Evolutionary conservation across 1,140 invertebrate genomes (phyloP).

Genomic region (Heliothis virescens): DNA sequence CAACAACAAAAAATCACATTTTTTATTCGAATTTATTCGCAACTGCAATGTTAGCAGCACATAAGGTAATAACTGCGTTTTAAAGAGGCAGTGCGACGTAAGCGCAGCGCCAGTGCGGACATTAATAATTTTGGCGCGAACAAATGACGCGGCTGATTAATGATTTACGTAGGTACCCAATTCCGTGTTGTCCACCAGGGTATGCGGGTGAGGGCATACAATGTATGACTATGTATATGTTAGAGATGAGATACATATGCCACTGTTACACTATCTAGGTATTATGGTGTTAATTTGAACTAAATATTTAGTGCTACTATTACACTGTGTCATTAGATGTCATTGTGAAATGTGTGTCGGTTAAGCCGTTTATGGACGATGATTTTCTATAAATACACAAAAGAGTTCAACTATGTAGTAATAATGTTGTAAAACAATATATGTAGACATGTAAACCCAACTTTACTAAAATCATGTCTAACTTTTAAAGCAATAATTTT

Average conservation of each 20-base stretch:
- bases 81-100: conserved; percentile 66
- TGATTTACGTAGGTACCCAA: conserved; percentile 81
- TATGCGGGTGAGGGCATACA: conserved; percentile 48
- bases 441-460: not conserved
- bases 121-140: conserved; percentile 83
- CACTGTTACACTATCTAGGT: not conserved
- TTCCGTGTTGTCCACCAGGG: conserved; percentile 66
- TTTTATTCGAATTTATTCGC: conserved; percentile 40
- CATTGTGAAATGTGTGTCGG: too few relatives aligned
- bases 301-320: too few relatives aligned
- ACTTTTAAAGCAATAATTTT: not conserved
- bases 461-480: not conserved
- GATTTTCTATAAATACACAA: too few relatives aligned
- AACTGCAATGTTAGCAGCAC: conserved; percentile 60
- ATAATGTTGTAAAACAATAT: not conserved
- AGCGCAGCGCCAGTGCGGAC: conserved; percentile 56
- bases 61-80: conserved; percentile 68
- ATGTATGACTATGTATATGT: conserved; percentile 6
- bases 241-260: conserved; percentile 21
- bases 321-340: too few relatives aligned
- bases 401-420: too few relatives aligned
- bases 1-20: not conserved
- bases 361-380: too few relatives aligned
- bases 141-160: conserved; percentile 84
- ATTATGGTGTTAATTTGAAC: not conserved